phyloP scores from a whole-genome alignment of 2,888 invertebrate genomes.

The Tipula helvola region DNA sequence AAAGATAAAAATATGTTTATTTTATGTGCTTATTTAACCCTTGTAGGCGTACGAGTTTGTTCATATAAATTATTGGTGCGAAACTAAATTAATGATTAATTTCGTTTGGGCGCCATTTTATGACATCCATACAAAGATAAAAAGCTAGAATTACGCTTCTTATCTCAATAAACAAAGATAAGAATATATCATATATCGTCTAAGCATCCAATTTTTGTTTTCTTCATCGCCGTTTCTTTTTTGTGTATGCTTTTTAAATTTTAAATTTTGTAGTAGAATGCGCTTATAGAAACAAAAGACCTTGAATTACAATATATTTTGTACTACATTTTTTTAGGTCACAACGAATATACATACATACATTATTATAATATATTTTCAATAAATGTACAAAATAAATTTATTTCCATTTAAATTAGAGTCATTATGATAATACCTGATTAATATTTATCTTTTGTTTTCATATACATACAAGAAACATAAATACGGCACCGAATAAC shows the following conservation, averaged over 20 bases:
- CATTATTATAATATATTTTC: too few relatives aligned
- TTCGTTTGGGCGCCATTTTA: not conserved
- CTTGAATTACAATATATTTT: not conserved
- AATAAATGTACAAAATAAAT: not conserved
- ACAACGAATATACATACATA: too few relatives aligned
- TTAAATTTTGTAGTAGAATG: not conserved
- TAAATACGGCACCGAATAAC: not conserved
- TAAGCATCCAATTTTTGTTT: not conserved
- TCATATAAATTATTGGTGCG: not conserved
- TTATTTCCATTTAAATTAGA: not conserved
- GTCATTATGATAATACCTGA: not conserved
- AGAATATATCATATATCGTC: not conserved
- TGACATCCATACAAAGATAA: not conserved
- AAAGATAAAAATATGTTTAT: not conserved
- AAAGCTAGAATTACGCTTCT: not conserved
- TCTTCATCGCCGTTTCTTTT: not conserved
- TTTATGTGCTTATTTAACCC: not conserved
- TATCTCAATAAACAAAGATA: not conserved
- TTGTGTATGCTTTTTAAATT: not conserved
- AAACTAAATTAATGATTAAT: not conserved
- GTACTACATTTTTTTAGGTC: not conserved
- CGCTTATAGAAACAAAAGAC: not conserved
- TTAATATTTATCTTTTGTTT: not conserved
- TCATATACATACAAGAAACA: not conserved
- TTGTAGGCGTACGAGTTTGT: not conserved